Percentiles rank a stretch among this genome's conserved stretches.
phyloP scores from a whole-genome alignment of 1,140 invertebrate genomes.

The Macrobrachium rosenbergii region DNA sequence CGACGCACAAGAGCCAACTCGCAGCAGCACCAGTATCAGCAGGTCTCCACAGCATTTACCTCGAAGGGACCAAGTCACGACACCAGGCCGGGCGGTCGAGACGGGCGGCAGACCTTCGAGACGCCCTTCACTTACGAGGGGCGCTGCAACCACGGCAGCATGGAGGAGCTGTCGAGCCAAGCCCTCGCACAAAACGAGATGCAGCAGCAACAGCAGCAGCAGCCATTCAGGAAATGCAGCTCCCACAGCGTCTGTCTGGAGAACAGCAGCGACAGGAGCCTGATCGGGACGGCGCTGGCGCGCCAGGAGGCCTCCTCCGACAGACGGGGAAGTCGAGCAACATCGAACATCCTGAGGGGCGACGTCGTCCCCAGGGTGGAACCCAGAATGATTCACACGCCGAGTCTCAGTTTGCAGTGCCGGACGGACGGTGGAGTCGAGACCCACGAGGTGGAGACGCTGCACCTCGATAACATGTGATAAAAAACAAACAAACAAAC shows the following conservation, averaged over 20 bases:
- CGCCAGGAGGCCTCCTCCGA: background rate
- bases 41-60: slow-evolving; percentile 33
- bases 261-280: slow-evolving; percentile 43
- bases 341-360: slow-evolving; percentile 21
- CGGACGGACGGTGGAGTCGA: slow-evolving; percentile 56
- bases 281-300: slow-evolving; percentile 24
- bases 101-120: slow-evolving; percentile 35
- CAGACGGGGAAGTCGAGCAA: slow-evolving; percentile 22
- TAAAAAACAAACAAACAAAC: slow-evolving; percentile 5
- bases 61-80: slow-evolving; percentile 37
- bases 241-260: slow-evolving; percentile 58
- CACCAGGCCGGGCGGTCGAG: slow-evolving; percentile 31
- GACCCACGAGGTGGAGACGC: slow-evolving; percentile 50
- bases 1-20: slow-evolving; percentile 49
- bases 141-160: slow-evolving; percentile 54
- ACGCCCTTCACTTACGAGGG: slow-evolving; percentile 38
- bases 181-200: slow-evolving; percentile 48
- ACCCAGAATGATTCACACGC: slow-evolving; percentile 55
- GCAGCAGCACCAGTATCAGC: slow-evolving; percentile 18
- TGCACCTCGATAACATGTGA: slow-evolving; percentile 60
- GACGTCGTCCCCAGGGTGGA: slow-evolving; percentile 31
- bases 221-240: slow-evolving; percentile 59
- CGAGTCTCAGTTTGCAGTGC: slow-evolving; percentile 47
- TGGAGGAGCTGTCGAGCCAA: slow-evolving; percentile 60
- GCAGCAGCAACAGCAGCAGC: background rate